phyloP scores from a whole-genome alignment of 2,113 vertebrate genomes.

The Stercorarius parasiticus region DNA sequence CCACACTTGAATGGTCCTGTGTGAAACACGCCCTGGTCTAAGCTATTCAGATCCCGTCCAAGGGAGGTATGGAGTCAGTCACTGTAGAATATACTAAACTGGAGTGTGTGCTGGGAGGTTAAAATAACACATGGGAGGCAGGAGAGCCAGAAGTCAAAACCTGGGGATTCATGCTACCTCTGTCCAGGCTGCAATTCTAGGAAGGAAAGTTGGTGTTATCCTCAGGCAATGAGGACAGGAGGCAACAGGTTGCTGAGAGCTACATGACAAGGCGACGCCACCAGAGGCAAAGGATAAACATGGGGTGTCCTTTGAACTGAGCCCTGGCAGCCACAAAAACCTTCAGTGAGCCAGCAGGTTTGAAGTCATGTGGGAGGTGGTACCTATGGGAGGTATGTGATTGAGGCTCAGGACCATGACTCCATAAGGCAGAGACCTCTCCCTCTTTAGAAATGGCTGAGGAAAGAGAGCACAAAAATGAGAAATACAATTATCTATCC shows the following conservation, averaged over 20 bases:
- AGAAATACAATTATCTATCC: neutral
- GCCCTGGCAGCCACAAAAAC: neutral
- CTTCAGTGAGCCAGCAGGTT: neutral
- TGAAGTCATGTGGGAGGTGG: neutral
- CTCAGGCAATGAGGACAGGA: neutral
- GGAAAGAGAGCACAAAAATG: neutral
- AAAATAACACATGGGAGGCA: neutral
- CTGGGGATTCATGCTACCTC: neutral
- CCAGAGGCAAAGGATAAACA: neutral
- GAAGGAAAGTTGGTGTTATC: neutral
- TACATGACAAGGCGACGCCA: neutral
- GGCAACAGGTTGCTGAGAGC: neutral
- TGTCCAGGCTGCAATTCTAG: neutral
- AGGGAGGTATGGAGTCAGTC: neutral
- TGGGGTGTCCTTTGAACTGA: neutral
- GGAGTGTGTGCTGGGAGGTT: neutral
- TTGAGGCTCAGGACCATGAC: neutral
- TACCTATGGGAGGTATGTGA: neutral
- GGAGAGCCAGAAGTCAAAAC: neutral
- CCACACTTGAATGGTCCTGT: neutral
- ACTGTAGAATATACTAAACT: neutral
- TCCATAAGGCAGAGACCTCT: neutral
- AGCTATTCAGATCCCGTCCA: neutral
- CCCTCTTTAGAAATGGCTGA: neutral
- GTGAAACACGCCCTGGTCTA: neutral